These are phyloP conservation scores for Pogonus chalceus DNA, from an alignment of 1,140 invertebrate species.

Conservation along the genomic window DNA sequence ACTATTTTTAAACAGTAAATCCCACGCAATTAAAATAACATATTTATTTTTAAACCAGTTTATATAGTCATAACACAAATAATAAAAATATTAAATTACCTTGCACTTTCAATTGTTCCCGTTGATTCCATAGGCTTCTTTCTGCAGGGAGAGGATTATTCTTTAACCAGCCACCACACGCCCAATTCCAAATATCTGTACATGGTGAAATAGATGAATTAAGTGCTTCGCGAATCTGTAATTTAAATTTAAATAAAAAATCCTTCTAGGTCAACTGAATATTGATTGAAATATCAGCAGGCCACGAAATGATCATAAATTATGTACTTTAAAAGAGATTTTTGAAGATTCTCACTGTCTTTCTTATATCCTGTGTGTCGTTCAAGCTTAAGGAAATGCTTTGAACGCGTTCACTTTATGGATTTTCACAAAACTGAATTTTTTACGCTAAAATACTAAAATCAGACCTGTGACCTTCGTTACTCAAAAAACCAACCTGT, in stretches of 20 bases:
- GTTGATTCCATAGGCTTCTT: constrained; percentile 32
- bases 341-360: background rate
- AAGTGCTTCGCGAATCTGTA: constrained; percentile 27
- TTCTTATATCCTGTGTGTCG: background rate
- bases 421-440: background rate
- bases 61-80: no score
- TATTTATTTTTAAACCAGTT: no score
- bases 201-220: constrained; percentile 38
- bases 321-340: constrained; percentile 1
- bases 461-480: no score
- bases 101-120: constrained; percentile 17
- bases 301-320: background rate
- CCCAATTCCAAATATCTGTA: constrained; percentile 41
- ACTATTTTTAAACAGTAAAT: no score
- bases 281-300: background rate
- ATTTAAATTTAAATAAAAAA: constrained; percentile 2
- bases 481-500: no score
- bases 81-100: no score
- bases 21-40: no score
- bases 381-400: constrained; percentile 1
- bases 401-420: background rate
- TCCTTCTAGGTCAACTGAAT: background rate
- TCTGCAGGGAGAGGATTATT: constrained; percentile 33
- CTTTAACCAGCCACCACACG: constrained; percentile 42
- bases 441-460: no score